Base-by-base conservation (phyloP, 1,140 invertebrate genomes). In the Colletes gigas region DNA sequence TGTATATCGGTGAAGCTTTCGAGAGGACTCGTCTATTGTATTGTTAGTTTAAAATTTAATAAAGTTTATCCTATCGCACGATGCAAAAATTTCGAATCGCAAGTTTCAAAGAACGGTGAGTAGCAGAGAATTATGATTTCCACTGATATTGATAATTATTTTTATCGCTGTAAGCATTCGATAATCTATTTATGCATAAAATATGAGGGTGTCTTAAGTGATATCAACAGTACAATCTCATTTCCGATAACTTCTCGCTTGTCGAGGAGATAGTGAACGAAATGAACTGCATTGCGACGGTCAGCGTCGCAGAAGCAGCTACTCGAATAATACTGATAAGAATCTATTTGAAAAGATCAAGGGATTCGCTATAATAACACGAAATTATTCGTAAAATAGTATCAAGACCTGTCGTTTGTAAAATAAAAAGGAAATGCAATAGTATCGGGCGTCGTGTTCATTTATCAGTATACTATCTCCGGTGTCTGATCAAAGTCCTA, bases 241-340 rank as follows among this genome's bases (percentile, higher is more conserved):
- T 41, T 41, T 54, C 62, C n/a, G 4, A 39, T 2, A 21, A 14
- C 3, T 15, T 62, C 39, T 17, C n/a, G 3, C 41, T n/a, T n/a
- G 0, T 44, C 63, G 41, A 7, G 8, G 44, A 3, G 17, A 70
- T 50, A 39, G 14, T 10, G 17, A 67, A 50, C 21, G 54, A 70
- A 70, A 39, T 41, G 75, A 78, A 65, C 77, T 73, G 77, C 77
- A 79, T 79, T 79, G 77, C 77, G 77, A 73, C 77, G 50, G 19
- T 47, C 3, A n/a, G 41, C 19, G 19, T 50, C 12, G 50, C 39
- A 15, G 15, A 65, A 15, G 8, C 10, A 41, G 3, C 41, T 52
- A 39, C 50, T 9, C 21, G 1, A 74, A 41, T 52, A 47, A 54
- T 4, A 41, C 50, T 17, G 17, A 70, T 78, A 21, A 6, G 5